Base-by-base conservation (phyloP, 2,113 vertebrate genomes). In the Pao palembangensis region DNA sequence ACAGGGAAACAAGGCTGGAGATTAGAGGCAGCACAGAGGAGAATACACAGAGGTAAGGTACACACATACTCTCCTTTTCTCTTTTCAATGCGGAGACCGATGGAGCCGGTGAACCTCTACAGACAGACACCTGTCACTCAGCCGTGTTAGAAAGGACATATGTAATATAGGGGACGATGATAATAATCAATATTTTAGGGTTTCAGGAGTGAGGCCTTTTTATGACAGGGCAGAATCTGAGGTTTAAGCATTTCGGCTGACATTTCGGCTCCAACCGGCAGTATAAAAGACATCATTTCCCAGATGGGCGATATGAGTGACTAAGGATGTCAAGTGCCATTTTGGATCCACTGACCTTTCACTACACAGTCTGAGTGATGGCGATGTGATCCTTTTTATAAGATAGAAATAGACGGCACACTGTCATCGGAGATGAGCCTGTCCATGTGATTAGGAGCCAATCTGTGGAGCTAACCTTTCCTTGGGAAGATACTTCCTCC, bases 341-440 rank as follows among this genome's bases (percentile, higher is more conserved):
- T 81, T 76, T 70, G 59, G 48, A 70, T 69, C 65, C 55, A 31
- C 50, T 82, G 79, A 75, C 79, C 76, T 82, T 84, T 84, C 18
- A 61, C 60, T 80, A 67, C 21, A 64, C 20, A 5, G 42, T 57
- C 64, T 70, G 67, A 67, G 58, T 65, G 52, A 52, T 67, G 50
- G 47, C 42, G 59, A 46, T 61, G 58, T 57, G 60, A 75, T 77
- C 58, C 46, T 50, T 54, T 44, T 55, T 71, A 69, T 67, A 31
- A 65, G 50, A 21, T 59, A 52, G 59, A 44, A 44, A 11, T 38
- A 38, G 8, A 1, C 34, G 8, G 5, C 11, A 2, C 4, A 38
- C 34, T 8, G 28, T 31, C 8, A 8, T 31, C 28, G 8, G 6
- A 31, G 28, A 31, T 5, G 28, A 31, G 8, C 6, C 34, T 38